Evolutionary conservation across 2,797 vertebrate genomes (phyloP), one percentile per base, ranked within the genome.

Genomic region (Tolypeutes matacus): DNA sequence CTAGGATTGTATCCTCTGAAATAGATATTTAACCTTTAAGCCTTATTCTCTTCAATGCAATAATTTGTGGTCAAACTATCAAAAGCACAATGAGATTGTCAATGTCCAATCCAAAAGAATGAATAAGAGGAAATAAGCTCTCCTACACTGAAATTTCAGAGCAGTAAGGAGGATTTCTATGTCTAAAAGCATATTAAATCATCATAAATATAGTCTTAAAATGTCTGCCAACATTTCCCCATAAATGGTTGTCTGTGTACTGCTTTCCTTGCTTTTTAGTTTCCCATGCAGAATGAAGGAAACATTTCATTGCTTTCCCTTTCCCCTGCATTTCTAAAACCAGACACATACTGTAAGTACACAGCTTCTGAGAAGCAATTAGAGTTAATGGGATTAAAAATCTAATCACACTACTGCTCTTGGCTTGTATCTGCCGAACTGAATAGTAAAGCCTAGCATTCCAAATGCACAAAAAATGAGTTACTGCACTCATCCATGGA

Each of bases 371-470:
- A 97, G 96, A 97, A 96, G 96, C 94, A 97, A 96, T 96, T 97
- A 97, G 46, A 95, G 76, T 94, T 95, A 96, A 96, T 96, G 93
- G 95, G 75, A 96, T 97, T 97, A 97, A 96, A 93, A 95, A 95
- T 88, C 96, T 94, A 95, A 97, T 95, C 96, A 96, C 91, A 95
- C 56, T 53, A 77, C 85, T 83, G 69, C 82, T 93, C 60, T 96
- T 96, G 91, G 93, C 95, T 97, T 78, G 49, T 70, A 93, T 65
- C 65, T 94, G 56, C 75, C 96, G 92, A 93, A 85, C 3, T 31
- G 49, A 82, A 64, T 21, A 91, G 93, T 86, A 83, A 94, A 95
- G 77, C 21, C 60, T 46, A 21, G 42, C 60, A 84, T 86, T 81
- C 69, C 64, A 94, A 97, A 94, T 56, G 73, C 69, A 92, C 81